These are phyloP conservation scores for Apis florea DNA, from an alignment of 1,140 invertebrate genomes.

Conservation along the genomic window DNA sequence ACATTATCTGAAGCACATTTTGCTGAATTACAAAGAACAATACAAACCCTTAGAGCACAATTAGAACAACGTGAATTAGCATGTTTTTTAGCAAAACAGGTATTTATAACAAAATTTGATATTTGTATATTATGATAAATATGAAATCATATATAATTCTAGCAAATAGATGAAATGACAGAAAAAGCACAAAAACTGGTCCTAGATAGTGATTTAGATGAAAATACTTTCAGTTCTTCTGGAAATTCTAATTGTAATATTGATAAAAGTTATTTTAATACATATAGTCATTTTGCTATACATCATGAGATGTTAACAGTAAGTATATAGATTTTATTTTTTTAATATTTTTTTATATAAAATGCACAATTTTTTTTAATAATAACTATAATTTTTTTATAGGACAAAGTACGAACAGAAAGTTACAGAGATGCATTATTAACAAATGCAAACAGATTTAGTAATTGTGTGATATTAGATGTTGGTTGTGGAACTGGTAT, in stretches of 20 bases:
- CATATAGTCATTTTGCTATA: conserved; percentile 98
- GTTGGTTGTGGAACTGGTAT: conserved; percentile 98
- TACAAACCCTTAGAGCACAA: conserved; percentile 78
- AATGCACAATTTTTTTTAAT: background rate
- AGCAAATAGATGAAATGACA: conserved; percentile 78
- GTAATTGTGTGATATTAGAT: conserved; percentile 93
- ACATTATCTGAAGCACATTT: conserved; percentile 84
- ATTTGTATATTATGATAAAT: background rate
- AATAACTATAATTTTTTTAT: conserved; percentile 56
- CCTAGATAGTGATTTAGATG: conserved; percentile 79
- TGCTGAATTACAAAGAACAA: conserved; percentile 83
- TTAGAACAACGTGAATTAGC: conserved; percentile 74
- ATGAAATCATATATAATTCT: conserved; percentile 12
- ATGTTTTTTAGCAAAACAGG: conserved; percentile 75
- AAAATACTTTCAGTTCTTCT: conserved; percentile 63
- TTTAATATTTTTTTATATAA: conserved; percentile 25
- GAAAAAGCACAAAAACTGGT: conserved; percentile 77
- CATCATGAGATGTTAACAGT: conserved; percentile 97
- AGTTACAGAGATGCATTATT: conserved; percentile 97
- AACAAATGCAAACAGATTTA: conserved; percentile 86
- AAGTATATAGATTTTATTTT: conserved; percentile 64
- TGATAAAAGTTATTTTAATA: conserved; percentile 94
- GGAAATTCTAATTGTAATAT: conserved; percentile 74
- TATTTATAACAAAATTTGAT: conserved; percentile 39
- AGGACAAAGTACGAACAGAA: conserved; percentile 95